These are phyloP conservation scores for Drosophila algonquin DNA, from an alignment of 2,888 invertebrate species.

Conservation along the genomic window DNA sequence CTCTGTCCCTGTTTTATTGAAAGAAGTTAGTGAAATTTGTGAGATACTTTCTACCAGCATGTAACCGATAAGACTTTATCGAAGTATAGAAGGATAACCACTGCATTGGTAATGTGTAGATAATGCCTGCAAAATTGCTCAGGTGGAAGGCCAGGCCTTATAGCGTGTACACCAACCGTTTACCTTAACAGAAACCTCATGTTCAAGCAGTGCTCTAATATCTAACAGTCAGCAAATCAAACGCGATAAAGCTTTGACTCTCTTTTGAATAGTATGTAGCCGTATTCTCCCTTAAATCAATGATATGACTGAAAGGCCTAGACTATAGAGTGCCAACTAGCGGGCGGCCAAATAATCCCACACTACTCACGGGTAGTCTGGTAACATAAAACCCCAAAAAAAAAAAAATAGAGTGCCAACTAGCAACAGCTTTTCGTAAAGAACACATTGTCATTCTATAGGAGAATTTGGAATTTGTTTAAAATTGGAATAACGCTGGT, in stretches of 20 bases:
- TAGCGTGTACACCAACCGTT: neutral
- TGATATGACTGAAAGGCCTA: neutral
- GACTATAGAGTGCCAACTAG: neutral
- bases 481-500: neutral
- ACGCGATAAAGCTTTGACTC: conserved; percentile 27
- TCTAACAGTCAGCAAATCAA: conserved; percentile 16
- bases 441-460: neutral
- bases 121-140: no score
- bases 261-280: conserved; percentile 7
- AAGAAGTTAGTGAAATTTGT: neutral
- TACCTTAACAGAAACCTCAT: conserved; percentile 8
- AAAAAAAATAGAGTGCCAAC: neutral
- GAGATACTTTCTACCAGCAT: no score
- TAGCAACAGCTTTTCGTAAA: neutral
- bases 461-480: neutral
- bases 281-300: conserved; percentile 18
- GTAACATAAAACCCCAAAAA: no score
- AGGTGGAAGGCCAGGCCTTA: no score
- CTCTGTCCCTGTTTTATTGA: neutral
- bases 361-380: no score
- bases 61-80: no score
- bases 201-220: conserved; percentile 24
- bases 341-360: no score
- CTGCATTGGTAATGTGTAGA: no score
- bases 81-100: no score